These are phyloP conservation scores for Sceloporus undulatus DNA, from an alignment of 2,113 vertebrate species.

Conservation along the genomic window DNA sequence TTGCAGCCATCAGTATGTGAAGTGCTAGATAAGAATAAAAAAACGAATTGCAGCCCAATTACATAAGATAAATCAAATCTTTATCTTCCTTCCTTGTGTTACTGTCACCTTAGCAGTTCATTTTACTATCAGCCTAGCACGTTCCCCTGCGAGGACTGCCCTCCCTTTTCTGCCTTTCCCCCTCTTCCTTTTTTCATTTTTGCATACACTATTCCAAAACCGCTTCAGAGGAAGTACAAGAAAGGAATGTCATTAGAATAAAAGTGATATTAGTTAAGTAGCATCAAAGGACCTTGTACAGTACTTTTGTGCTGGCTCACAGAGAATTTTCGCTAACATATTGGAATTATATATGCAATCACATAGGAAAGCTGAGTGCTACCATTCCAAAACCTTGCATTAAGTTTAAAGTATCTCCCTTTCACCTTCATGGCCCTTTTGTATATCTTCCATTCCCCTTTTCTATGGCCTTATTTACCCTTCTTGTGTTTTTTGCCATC, in stretches of 20 bases:
- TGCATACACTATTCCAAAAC: background rate
- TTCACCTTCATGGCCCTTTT: conserved; percentile 4
- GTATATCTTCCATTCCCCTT: background rate
- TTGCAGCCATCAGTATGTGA: conserved; percentile 18
- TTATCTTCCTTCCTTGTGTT: conserved; percentile 50
- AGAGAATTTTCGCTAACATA: background rate
- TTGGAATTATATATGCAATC: background rate
- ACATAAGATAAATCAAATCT: conserved; percentile 56
- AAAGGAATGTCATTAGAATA: conserved; percentile 16
- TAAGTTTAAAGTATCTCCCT: rapidly evolving
- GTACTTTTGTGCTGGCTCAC: conserved; percentile 9
- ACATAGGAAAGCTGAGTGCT: rapidly evolving
- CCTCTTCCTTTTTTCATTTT: background rate
- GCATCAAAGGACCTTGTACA: conserved; percentile 34
- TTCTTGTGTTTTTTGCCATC: background rate
- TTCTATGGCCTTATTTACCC: background rate
- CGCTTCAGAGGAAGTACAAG: conserved; percentile 15
- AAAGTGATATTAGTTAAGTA: conserved; percentile 29
- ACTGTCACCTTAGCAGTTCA: conserved; percentile 48
- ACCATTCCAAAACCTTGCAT: background rate
- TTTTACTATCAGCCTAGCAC: conserved; percentile 18
- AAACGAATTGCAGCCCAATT: conserved; percentile 49
- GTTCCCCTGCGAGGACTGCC: background rate
- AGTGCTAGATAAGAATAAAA: conserved; percentile 55
- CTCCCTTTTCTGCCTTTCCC: conserved; percentile 33